These are phyloP conservation scores for Megaustenia siamemsis DNA, from an alignment of 2,888 invertebrate species.

Conservation along the genomic window DNA sequence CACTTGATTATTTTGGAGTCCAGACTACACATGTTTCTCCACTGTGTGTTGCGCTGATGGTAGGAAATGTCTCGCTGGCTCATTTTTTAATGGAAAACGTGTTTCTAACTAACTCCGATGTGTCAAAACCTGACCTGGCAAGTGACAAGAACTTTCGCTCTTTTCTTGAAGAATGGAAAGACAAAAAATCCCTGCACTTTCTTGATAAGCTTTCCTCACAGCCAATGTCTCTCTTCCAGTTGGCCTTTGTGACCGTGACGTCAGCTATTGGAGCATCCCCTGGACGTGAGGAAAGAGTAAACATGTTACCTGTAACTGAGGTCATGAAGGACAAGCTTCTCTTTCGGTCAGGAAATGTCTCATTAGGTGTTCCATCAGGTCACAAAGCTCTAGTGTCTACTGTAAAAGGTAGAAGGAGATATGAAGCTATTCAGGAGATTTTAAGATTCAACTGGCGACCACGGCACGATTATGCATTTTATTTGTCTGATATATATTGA, in stretches of 20 bases:
- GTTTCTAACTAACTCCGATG: background rate
- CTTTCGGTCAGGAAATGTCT: background rate
- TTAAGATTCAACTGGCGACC: no score
- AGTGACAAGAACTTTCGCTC: background rate
- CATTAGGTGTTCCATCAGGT: no score
- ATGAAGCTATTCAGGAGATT: no score
- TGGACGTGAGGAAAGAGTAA: background rate
- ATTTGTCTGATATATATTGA: no score
- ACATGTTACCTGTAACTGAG: background rate
- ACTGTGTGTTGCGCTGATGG: background rate
- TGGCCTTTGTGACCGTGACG: background rate
- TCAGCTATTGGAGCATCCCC: background rate
- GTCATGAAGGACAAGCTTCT: background rate
- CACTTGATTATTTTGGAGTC: background rate
- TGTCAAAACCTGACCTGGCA: background rate
- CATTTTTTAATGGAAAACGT: background rate
- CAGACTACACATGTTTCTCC: background rate
- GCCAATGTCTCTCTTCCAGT: background rate
- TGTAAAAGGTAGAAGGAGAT: no score
- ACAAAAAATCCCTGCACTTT: background rate
- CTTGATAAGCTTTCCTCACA: background rate
- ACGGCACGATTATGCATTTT: no score
- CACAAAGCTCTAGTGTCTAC: no score
- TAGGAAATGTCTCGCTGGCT: background rate
- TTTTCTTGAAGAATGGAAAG: background rate